Conservation (phyloP, 2,113 vertebrate genomes). For the Percina caprodes region DNA sequence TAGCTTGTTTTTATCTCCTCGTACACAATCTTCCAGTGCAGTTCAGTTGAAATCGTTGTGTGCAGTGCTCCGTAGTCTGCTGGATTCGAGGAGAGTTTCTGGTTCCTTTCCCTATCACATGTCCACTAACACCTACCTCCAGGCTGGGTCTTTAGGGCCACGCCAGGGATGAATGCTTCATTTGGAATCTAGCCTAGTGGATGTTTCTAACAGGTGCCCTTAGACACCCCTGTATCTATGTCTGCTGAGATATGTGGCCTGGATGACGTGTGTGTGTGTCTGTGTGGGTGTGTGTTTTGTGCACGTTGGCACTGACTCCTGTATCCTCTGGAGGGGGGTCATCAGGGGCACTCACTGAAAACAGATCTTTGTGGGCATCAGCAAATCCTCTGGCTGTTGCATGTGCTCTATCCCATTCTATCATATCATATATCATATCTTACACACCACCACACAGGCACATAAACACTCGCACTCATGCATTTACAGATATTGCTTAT, state of each 20-base stretch:
- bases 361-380: conserved; percentile 78
- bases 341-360: conserved; percentile 73
- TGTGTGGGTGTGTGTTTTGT: conserved; percentile 50
- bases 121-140: conserved; percentile 33
- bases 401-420: conserved; percentile 62
- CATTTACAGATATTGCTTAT: conserved; percentile 60
- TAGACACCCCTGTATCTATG: conserved; percentile 64
- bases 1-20: conserved; percentile 40
- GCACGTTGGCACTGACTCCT: conserved; percentile 64
- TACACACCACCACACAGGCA: conserved; percentile 8
- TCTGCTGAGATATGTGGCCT: conserved; percentile 65
- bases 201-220: conserved; percentile 73
- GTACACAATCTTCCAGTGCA: conserved; percentile 20
- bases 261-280: conserved; percentile 35
- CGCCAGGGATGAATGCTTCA: conserved; percentile 42
- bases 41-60: conserved; percentile 25
- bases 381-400: conserved; percentile 60
- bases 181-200: conserved; percentile 58
- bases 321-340: conserved; percentile 70
- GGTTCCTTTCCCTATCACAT: conserved; percentile 10
- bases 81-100: conserved; percentile 25
- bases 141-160: conserved; percentile 37
- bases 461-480: conserved; percentile 52
- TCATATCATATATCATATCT: conserved; percentile 40
- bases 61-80: conserved; percentile 13